These are phyloP conservation scores for Mesaphorura yosii DNA, from an alignment of 1,140 invertebrate genomes.

Conservation along the genomic window DNA sequence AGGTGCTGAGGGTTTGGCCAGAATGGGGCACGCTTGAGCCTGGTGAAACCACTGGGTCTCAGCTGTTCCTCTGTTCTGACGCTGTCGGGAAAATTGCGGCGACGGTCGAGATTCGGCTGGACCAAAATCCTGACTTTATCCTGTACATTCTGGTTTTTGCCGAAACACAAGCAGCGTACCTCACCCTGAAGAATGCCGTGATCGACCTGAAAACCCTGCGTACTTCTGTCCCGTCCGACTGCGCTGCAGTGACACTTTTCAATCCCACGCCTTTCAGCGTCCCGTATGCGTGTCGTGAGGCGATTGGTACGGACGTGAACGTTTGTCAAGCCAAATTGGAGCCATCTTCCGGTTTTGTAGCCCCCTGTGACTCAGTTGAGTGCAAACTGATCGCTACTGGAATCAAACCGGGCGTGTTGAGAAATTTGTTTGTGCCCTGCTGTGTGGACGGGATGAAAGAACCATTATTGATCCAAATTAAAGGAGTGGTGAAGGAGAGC, in stretches of 20 bases:
- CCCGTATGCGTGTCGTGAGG: conserved; percentile 9
- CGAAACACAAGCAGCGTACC: conserved; percentile 10
- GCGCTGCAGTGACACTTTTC: not conserved
- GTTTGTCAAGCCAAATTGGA: not conserved
- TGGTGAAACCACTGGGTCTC: not conserved
- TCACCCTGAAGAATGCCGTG: conserved; percentile 2
- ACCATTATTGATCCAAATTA: conserved; percentile 16
- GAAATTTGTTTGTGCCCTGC: conserved; percentile 19
- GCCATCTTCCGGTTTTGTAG: conserved; percentile 7
- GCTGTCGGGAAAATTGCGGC: not conserved
- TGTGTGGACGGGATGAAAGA: conserved; percentile 20
- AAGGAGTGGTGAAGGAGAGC: too few relatives aligned
- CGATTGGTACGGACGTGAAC: conserved; percentile 6
- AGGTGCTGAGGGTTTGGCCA: conserved; percentile 12
- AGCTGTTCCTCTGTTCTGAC: conserved; percentile 12
- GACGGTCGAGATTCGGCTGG: conserved; percentile 2
- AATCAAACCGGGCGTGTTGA: not conserved
- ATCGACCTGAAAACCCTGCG: not conserved
- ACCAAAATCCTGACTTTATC: conserved; percentile 1
- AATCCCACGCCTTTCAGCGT: conserved; percentile 13
- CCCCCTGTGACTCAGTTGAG: conserved; percentile 1
- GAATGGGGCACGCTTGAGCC: conserved; percentile 14
- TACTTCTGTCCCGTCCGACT: not conserved
- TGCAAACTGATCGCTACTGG: not conserved
- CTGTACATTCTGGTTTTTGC: conserved; percentile 10